Evolutionary conservation across 2,888 invertebrate genomes (phyloP), one percentile per base, ranked within the genome.

Genomic region (Halocaridina rubra): DNA sequence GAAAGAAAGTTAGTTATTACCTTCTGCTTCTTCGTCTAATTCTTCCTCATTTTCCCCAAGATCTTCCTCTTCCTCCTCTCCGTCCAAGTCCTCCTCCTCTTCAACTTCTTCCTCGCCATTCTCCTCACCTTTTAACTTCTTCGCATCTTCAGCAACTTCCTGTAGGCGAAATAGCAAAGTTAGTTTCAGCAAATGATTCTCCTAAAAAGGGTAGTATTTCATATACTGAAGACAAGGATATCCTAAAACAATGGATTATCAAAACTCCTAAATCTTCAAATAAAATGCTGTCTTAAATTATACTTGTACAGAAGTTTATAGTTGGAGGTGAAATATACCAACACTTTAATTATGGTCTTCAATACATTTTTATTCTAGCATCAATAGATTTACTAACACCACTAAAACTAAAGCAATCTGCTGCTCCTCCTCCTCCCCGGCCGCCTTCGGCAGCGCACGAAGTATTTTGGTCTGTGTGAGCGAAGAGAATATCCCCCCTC

Each of bases 81-180:
- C 64, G 5, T 78, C 82, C 59, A 81, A 57, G 24, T 78, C 77
- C 80, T 84, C 82, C 72, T 84, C 82, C 71, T 84, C 82, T 33
- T 84, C 82, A 29, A 84, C 30, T 32, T 84, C 82, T 22, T 84
- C 82, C 57, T 84, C 82, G n/a, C 82, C 78, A 78, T 84, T 84
- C 77, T 84, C 82, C 78, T 84, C 82, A 24, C 82, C 82, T 53
- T 84, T 84, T 72, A 84, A 72, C 72, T 84, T 84, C 82, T 84
- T 84, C 24, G 82, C 72, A 59, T 84, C 77, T 13, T 84, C 82
- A 10, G 78, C 30, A 24, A 64, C 82, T 30, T 84, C 82, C 82
- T 84, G 82, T 16, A 61, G 46, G 29, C 27, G 32, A 32, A 74
- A 27, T 24, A 24, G 8, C 29, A n/a, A n/a, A n/a, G n/a, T n/a